A percentile compares a stretch with the other conserved stretches of the same genome.
Conservation (phyloP, 2,888 invertebrate genomes). For the Halictus ligatus region DNA sequence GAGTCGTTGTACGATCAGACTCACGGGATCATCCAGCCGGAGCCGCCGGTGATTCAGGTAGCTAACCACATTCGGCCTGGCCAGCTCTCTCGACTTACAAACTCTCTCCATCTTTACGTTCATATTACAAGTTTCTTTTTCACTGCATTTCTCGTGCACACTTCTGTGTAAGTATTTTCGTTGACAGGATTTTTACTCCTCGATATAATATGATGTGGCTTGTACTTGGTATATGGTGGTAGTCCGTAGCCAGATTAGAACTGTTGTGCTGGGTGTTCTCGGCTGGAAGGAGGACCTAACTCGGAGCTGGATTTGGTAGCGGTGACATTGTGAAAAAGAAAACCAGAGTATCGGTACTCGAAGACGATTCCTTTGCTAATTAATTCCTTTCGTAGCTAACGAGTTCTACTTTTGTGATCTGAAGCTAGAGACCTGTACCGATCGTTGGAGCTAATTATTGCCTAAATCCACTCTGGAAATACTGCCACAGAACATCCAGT, state of each 20-base stretch:
- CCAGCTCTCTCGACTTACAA: slow-evolving; percentile 41
- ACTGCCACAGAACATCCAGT: slow-evolving; percentile 3
- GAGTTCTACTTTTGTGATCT: background rate
- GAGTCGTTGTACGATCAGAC: slow-evolving; percentile 79
- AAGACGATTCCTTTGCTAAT: no score
- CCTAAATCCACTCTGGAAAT: background rate
- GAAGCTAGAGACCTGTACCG: background rate
- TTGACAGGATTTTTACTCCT: slow-evolving; percentile 64
- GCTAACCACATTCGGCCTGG: slow-evolving; percentile 28
- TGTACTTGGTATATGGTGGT: slow-evolving; percentile 60
- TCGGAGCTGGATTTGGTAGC: background rate
- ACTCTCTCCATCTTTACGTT: slow-evolving; percentile 52
- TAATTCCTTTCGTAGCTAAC: background rate
- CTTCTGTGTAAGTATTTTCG: slow-evolving; percentile 62
- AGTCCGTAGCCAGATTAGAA: slow-evolving; percentile 56
- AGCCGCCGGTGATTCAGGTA: slow-evolving; percentile 79
- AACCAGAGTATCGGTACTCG: background rate
- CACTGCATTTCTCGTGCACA: slow-evolving; percentile 64
- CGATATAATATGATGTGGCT: slow-evolving; percentile 56
- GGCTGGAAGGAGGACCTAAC: background rate
- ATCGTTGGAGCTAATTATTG: slow-evolving; percentile 3
- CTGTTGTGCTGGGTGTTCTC: slow-evolving; percentile 22
- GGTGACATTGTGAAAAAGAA: background rate
- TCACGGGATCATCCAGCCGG: slow-evolving; percentile 71
- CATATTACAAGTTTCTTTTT: slow-evolving; percentile 67